Conservation (phyloP, 2,888 invertebrate genomes). For the Drosophila mettleri region DNA sequence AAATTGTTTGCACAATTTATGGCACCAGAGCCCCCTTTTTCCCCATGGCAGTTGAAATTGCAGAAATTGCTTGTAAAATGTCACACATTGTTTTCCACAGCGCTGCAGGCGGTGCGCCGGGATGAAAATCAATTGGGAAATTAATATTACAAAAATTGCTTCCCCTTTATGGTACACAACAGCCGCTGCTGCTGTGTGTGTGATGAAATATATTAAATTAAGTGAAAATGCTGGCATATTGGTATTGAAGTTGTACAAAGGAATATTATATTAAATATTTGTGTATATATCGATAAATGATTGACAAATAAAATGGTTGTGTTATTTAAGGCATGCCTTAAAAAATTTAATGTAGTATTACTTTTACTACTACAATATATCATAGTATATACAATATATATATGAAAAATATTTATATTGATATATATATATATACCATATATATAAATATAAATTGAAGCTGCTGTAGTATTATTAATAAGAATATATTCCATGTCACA, state of each 20-base stretch:
- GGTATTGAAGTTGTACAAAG: not conserved
- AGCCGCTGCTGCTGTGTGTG: constrained; percentile 3
- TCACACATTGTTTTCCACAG: constrained; percentile 30
- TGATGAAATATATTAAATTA: not conserved
- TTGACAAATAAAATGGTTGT: no score
- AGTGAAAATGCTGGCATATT: no score
- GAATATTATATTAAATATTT: constrained; percentile 1
- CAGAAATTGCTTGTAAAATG: constrained; percentile 41
- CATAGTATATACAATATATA: not conserved
- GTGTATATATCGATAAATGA: not conserved
- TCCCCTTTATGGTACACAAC: constrained; percentile 2
- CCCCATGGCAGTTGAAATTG: constrained; percentile 7
- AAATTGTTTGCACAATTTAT: constrained; percentile 41
- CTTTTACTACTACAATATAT: not conserved
- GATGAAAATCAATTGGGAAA: constrained; percentile 16
- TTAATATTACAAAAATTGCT: constrained; percentile 13
- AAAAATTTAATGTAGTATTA: not conserved
- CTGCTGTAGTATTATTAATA: no score
- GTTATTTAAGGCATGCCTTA: not conserved
- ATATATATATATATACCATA: no score
- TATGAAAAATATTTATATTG: not conserved
- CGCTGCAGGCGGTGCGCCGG: constrained; percentile 7
- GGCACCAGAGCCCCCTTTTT: not conserved
- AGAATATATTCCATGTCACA: not conserved
- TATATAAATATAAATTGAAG: no score